A percentile compares a stretch with the other conserved stretches of the same genome.
phyloP scores from a whole-genome alignment of 2,797 vertebrate species.

The Pteronotus mesoamericanus region DNA sequence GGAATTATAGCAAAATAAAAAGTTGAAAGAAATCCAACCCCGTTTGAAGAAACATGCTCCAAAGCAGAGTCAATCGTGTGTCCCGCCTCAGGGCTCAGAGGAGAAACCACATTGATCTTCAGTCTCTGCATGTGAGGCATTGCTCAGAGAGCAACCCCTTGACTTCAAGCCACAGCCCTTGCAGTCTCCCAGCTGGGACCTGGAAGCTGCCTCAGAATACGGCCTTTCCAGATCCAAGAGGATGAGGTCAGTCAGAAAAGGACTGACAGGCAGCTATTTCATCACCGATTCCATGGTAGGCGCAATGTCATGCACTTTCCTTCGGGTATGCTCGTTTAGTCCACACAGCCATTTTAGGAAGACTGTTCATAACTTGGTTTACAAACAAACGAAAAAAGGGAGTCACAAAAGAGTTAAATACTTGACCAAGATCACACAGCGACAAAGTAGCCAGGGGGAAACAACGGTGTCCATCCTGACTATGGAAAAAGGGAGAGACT shows the following conservation, averaged over 20 bases:
- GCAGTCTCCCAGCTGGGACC: rapidly evolving
- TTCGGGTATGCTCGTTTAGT: not conserved
- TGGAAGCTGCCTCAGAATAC: not conserved
- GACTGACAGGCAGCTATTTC: not conserved
- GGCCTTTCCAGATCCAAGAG: not conserved
- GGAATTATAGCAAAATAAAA: not conserved
- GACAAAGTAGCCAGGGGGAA: not conserved
- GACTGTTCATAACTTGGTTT: not conserved
- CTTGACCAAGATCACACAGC: not conserved
- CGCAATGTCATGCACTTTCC: not conserved
- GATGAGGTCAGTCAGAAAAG: not conserved
- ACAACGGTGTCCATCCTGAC: not conserved
- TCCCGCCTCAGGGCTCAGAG: not conserved
- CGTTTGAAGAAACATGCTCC: not conserved
- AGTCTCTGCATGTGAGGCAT: not conserved
- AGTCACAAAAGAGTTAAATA: not conserved
- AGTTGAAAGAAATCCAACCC: not conserved
- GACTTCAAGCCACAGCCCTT: too few species aligned
- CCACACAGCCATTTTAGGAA: not conserved
- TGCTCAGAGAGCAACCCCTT: not conserved
- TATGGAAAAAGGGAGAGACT: not conserved
- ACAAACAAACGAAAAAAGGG: not conserved
- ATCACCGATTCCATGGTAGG: not conserved
- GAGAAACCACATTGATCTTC: not conserved
- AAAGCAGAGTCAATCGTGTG: not conserved